These are phyloP conservation scores for Panthera leo DNA, from an alignment of 2,113 vertebrate species.

Conservation along the genomic window DNA sequence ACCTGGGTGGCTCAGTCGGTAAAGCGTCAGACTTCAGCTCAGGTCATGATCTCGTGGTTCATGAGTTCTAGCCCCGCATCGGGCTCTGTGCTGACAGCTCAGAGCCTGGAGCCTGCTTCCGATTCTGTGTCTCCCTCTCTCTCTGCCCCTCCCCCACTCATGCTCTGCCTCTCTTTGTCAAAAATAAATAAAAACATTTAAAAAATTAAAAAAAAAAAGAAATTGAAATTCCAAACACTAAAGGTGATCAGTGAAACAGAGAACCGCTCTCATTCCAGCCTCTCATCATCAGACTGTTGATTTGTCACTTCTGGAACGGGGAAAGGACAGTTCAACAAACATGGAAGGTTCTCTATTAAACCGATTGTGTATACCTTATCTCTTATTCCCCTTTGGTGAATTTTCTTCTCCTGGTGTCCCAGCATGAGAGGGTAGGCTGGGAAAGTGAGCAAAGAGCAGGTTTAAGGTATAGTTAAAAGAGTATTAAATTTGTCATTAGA, in stretches of 20 bases:
- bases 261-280: not conserved
- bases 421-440: not conserved
- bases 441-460: not conserved
- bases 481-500: not conserved
- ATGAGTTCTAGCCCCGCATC: fast-evolving
- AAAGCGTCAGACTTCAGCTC: too few species aligned
- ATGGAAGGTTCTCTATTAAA: not conserved
- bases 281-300: not conserved
- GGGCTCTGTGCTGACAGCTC: too few species aligned
- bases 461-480: not conserved
- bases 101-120: too few species aligned
- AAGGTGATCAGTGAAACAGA: conserved; percentile 41
- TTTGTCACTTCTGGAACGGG: not conserved
- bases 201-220: not conserved
- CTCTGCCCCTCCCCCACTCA: too few species aligned
- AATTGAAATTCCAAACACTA: conserved; percentile 67
- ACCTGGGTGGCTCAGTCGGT: too few species aligned
- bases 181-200: too few species aligned
- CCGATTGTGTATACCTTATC: fast-evolving
- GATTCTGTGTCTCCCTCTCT: too few species aligned
- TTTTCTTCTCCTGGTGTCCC: not conserved
- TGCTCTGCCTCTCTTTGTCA: too few species aligned
- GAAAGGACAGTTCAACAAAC: not conserved
- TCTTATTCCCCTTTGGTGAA: not conserved
- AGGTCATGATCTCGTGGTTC: too few species aligned